Percentiles rank a stretch among this genome's conserved stretches.
These are phyloP conservation scores for Epizoanthus ramosus DNA, from an alignment of 92 coral and sea anemone species.

Conservation along the genomic window DNA sequence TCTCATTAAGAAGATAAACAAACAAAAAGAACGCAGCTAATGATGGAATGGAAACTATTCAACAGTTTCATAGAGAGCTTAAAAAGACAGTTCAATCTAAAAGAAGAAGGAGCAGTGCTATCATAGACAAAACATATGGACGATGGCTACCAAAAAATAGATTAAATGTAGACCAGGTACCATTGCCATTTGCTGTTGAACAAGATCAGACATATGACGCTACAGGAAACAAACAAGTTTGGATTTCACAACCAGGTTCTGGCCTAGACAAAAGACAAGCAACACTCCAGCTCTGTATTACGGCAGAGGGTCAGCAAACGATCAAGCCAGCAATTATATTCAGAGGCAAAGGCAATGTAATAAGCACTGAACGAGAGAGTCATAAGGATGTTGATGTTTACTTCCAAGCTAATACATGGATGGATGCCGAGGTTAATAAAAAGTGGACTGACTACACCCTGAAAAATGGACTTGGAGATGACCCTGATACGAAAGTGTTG, in stretches of 20 bases:
- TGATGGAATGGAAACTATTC: not conserved
- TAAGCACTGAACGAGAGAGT: not conserved
- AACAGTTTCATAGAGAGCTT: constrained; percentile 22
- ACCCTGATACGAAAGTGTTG: constrained; percentile 43
- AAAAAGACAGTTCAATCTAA: constrained; percentile 38
- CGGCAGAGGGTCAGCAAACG: constrained; percentile 49
- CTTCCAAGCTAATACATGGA: constrained; percentile 16
- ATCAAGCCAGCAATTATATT: constrained; percentile 1
- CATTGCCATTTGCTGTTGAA: constrained; percentile 40
- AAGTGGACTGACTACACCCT: constrained; percentile 52
- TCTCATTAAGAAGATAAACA: constrained; percentile 22
- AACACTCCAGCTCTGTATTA: constrained; percentile 46
- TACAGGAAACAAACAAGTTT: constrained; percentile 37
- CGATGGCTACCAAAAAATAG: constrained; percentile 38
- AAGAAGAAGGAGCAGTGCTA: constrained; percentile 36
- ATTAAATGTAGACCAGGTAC: constrained; percentile 44
- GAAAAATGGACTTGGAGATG: constrained; percentile 51
- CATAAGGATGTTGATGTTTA: constrained; percentile 21
- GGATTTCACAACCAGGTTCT: constrained; percentile 38
- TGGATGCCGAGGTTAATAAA: constrained; percentile 38
- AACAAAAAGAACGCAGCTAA: not conserved
- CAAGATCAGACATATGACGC: constrained; percentile 39
- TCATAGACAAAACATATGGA: constrained; percentile 41
- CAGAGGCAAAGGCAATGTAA: not conserved
- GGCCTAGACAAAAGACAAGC: constrained; percentile 48